Conservation (phyloP, 2,113 vertebrate species). For the Forbesichthys agassizii region DNA sequence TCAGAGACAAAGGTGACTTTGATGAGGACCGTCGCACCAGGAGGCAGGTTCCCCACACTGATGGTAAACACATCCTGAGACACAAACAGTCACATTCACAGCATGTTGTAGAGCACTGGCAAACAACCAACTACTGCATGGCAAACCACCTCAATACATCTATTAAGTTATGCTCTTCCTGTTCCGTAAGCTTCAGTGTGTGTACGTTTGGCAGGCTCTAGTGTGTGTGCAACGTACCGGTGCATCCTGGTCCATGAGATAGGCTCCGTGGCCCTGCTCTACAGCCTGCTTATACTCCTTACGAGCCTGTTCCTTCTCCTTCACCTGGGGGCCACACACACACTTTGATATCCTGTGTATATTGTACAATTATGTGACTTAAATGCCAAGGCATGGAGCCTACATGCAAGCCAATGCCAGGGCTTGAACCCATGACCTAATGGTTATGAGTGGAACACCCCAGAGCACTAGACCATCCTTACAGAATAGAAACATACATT, state of each 20-base stretch:
- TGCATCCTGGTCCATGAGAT: conserved; percentile 88
- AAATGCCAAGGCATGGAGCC: too few relatives aligned
- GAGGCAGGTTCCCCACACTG: conserved; percentile 85
- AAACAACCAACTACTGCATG: neutral
- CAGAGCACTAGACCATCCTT: too few relatives aligned
- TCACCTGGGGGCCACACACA: conserved; percentile 74
- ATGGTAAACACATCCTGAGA: conserved; percentile 86
- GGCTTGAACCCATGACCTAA: too few relatives aligned
- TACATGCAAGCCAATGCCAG: too few relatives aligned
- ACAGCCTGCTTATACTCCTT: conserved; percentile 81
- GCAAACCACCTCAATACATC: neutral
- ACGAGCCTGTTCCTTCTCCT: conserved; percentile 83
- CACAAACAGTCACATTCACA: neutral
- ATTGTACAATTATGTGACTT: too few relatives aligned
- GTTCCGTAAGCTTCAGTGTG: neutral
- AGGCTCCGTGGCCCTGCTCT: conserved; percentile 82
- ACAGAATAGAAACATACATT: too few relatives aligned
- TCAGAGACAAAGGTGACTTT: conserved; percentile 88
- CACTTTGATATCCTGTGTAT: too few relatives aligned
- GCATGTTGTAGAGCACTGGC: too few relatives aligned
- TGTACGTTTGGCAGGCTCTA: neutral
- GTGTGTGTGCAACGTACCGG: conserved; percentile 63
- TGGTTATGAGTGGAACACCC: too few relatives aligned
- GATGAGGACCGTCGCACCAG: conserved; percentile 82
- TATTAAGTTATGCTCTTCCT: neutral